Conservation (phyloP, 2,113 vertebrate species). For the Equus quagga region DNA sequence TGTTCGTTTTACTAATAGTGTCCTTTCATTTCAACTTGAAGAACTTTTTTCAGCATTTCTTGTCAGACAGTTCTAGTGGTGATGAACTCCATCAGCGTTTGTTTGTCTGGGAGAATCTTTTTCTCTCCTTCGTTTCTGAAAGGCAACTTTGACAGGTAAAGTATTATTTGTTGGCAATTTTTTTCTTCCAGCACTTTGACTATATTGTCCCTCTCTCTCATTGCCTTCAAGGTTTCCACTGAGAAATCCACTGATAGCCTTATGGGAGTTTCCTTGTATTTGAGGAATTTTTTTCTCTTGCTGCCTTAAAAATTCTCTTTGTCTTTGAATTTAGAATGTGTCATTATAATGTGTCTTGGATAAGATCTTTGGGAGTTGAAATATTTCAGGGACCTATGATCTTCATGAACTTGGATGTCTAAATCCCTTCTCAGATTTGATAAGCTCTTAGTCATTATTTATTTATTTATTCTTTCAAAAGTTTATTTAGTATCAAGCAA, state of each 20-base stretch:
- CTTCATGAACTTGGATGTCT: not conserved
- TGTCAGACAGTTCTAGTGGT: not conserved
- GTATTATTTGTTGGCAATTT: not conserved
- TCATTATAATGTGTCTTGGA: not conserved
- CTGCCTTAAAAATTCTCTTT: not conserved
- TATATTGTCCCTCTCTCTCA: not conserved
- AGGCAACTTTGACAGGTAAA: not conserved
- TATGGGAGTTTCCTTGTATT: not conserved
- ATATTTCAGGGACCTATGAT: not conserved
- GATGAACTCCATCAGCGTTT: not conserved
- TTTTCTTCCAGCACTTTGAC: not conserved
- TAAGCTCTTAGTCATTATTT: not conserved
- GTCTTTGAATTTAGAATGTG: not conserved
- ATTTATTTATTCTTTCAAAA: conserved; percentile 93
- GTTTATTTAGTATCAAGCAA: conserved; percentile 99
- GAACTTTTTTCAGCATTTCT: not conserved
- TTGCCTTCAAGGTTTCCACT: not conserved
- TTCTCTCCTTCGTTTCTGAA: not conserved
- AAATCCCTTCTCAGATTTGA: not conserved
- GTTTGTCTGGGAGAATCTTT: not conserved
- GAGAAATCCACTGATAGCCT: not conserved
- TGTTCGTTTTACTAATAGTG: not conserved
- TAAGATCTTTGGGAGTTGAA: not conserved
- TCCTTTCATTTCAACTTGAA: not conserved
- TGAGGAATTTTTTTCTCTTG: not conserved